phyloP scores from a whole-genome alignment of 1,140 invertebrate genomes.

The Contarinia nasturtii region DNA sequence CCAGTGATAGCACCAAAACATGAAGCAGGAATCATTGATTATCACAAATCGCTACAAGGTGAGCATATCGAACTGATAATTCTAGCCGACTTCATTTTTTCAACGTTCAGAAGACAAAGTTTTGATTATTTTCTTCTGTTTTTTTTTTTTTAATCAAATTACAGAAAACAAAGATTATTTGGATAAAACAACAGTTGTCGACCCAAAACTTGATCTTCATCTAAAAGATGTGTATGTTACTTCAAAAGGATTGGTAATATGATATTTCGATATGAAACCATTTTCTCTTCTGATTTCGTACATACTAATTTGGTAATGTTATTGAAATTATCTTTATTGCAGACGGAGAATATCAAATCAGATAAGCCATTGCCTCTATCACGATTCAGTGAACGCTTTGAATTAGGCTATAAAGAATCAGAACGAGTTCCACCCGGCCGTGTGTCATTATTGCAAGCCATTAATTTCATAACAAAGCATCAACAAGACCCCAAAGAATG shows the following conservation, averaged over 20 bases:
- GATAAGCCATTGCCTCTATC: conserved; percentile 13
- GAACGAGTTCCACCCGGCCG: conserved; percentile 26
- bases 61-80: neutral
- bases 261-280: neutral
- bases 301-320: neutral
- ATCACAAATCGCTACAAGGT: conserved; percentile 38
- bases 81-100: neutral
- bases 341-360: neutral
- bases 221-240: conserved; percentile 49
- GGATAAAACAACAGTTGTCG: conserved; percentile 33
- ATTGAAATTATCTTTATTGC: neutral
- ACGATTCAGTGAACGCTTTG: conserved; percentile 19
- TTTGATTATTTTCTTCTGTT: neutral
- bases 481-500: conserved; percentile 33
- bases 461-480: conserved; percentile 40
- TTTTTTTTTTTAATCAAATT: neutral
- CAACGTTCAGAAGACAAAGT: neutral
- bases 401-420: conserved; percentile 36
- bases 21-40: conserved; percentile 32
- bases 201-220: conserved; percentile 32
- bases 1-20: conserved; percentile 40
- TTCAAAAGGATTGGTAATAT: conserved; percentile 25
- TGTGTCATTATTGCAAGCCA: conserved; percentile 28
- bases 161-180: conserved; percentile 9
- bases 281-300: neutral